These are phyloP conservation scores for Platycheirus albimanus DNA, from an alignment of 2,888 invertebrate species.

Conservation along the genomic window DNA sequence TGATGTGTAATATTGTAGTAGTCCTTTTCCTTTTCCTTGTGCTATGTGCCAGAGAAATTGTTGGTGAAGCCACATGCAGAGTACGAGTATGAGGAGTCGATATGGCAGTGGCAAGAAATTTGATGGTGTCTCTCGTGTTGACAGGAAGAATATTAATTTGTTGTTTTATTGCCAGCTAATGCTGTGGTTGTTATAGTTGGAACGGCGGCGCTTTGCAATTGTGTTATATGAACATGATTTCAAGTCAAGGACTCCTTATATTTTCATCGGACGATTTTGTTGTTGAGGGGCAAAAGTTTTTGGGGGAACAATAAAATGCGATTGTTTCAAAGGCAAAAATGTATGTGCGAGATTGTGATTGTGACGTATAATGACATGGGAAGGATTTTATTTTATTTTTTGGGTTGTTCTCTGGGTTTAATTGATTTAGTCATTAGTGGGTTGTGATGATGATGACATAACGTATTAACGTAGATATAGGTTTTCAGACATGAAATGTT, in stretches of 20 bases:
- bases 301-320: constrained; percentile 7
- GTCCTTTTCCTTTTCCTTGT: no score
- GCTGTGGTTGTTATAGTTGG: constrained; percentile 65
- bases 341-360: not conserved
- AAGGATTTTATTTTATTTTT: constrained; percentile 13
- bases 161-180: constrained; percentile 73
- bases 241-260: constrained; percentile 14
- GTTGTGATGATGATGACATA: constrained; percentile 43
- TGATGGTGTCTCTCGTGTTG: constrained; percentile 55
- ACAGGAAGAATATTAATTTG: constrained; percentile 70
- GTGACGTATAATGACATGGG: constrained; percentile 12
- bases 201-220: constrained; percentile 45
- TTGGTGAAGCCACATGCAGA: constrained; percentile 38
- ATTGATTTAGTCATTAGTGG: constrained; percentile 51
- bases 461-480: constrained; percentile 1
- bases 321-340: no score
- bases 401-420: constrained; percentile 19
- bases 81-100: not conserved
- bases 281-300: constrained; percentile 28
- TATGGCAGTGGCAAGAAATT: constrained; percentile 26
- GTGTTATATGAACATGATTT: constrained; percentile 39
- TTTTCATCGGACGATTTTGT: constrained; percentile 7
- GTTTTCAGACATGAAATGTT: no score
- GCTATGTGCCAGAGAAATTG: constrained; percentile 11
- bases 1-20: not conserved